phyloP scores from a whole-genome alignment of 1,140 invertebrate species.

The Eurosta solidaginis region DNA sequence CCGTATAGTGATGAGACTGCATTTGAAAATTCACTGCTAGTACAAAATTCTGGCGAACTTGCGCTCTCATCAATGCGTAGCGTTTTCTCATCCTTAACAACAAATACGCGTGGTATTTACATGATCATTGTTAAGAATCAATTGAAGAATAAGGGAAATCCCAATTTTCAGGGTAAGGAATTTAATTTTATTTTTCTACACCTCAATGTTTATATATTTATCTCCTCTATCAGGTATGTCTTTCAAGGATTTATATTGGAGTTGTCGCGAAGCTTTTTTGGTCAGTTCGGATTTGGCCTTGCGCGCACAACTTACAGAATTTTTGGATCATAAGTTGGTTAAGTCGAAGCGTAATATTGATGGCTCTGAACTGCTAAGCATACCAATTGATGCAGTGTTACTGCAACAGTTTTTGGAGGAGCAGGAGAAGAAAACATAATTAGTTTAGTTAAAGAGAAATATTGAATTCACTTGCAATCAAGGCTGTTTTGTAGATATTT shows the following conservation, averaged over 20 bases:
- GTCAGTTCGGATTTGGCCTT: constrained; percentile 88
- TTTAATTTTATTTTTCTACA: constrained; percentile 16
- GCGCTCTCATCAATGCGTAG: constrained; percentile 84
- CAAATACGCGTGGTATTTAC: constrained; percentile 87
- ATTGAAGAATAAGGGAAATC: constrained; percentile 71
- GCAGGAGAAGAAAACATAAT: constrained; percentile 39
- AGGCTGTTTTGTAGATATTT: too few relatives aligned
- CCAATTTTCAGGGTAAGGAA: constrained; percentile 73
- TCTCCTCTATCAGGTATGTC: constrained; percentile 72
- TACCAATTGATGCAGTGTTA: constrained; percentile 76
- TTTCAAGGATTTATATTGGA: constrained; percentile 83
- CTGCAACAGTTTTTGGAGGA: constrained; percentile 79
- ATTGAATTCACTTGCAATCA: too few relatives aligned
- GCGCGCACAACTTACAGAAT: constrained; percentile 88
- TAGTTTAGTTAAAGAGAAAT: not conserved
- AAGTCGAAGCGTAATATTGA: constrained; percentile 77
- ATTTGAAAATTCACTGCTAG: constrained; percentile 83
- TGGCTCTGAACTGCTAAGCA: constrained; percentile 78
- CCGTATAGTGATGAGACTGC: constrained; percentile 86
- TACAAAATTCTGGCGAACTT: constrained; percentile 77
- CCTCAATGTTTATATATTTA: constrained; percentile 12
- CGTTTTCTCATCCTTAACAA: constrained; percentile 85
- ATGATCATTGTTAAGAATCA: constrained; percentile 80
- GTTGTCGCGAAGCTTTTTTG: constrained; percentile 82
- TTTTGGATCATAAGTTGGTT: constrained; percentile 89